Evolutionary conservation across 2,888 invertebrate genomes (phyloP), one percentile per base, ranked within the genome.

Genomic region (Drosophila anomalata): DNA sequence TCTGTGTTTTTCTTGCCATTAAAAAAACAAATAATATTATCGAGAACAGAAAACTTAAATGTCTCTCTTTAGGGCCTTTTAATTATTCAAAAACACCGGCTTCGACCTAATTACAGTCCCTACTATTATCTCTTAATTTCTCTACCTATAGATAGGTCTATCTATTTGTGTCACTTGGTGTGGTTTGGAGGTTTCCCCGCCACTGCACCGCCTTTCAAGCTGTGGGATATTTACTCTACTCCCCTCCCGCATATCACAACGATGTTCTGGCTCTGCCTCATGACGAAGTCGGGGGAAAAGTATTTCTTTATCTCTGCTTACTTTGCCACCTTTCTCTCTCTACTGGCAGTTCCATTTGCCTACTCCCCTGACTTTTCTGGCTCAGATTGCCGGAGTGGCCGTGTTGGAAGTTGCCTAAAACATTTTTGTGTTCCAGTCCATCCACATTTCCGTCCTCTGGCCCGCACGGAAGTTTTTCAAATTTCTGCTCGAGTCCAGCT

Each of bases 111-210:
- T 57, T 67, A 33, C 14, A 8, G 3, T 14, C 9, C 12, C 22
- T 31, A 22, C 54, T n/a, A 39, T 59, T 63, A 65, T 60, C 57
- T 60, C 20, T 22, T 26, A 53, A 33, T 22, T 44, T 47, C 22
- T 24, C 5, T 58, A 59, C 39, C 44, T 33, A 20, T 14, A 7
- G 57, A 46, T 24, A 22, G 55, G 47, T 66, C 17, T 82, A 81
- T 84, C 85, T 84, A 76, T 75, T 61, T 79, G 70, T 82, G 85
- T 72, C 82, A 85, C 65, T 69, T 78, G 56, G 76, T 83, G 67
- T 71, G 65, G 76, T 68, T 58, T 62, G 41, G 58, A 22, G 46
- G 26, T 39, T n/a, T 12, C 39, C 48, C 22, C 14, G 17, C 50
- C 50, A 22, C 20, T 9, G 11, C 51, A 48, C 48, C 46, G 7